These are phyloP conservation scores for Rhinoptilus africanus DNA, from an alignment of 2,113 vertebrate species.

Conservation along the genomic window DNA sequence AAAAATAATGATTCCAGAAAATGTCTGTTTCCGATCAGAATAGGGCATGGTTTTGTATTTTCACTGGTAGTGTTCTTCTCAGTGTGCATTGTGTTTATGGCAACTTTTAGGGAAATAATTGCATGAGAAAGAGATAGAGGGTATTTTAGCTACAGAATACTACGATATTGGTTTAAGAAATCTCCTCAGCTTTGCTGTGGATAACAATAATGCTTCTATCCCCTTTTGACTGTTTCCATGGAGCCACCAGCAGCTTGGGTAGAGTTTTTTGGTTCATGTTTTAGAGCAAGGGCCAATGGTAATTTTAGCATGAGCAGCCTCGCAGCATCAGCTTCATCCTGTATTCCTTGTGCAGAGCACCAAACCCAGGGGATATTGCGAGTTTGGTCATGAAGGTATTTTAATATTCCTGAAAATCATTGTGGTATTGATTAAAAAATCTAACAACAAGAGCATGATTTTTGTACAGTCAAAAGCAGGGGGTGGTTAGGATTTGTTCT, in stretches of 20 bases:
- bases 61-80: not conserved
- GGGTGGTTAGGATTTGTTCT: not conserved
- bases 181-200: not conserved
- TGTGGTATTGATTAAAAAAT: not conserved
- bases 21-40: not conserved
- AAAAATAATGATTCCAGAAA: not conserved
- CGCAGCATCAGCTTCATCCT: not conserved
- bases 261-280: constrained; percentile 2
- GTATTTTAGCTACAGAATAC: not conserved
- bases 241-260: not conserved
- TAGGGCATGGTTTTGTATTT: not conserved
- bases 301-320: not conserved
- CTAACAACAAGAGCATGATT: not conserved
- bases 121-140: not conserved
- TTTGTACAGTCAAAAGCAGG: not conserved
- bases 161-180: constrained; percentile 36
- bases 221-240: constrained; percentile 64
- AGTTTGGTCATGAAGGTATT: not conserved
- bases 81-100: not conserved
- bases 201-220: constrained; percentile 49
- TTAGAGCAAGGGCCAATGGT: constrained; percentile 9
- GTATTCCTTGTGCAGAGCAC: not conserved
- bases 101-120: not conserved
- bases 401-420: not conserved
- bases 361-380: not conserved